A percentile compares a stretch with the other conserved stretches of the same genome.
phyloP scores from a whole-genome alignment of 2,113 vertebrate genomes.

The Pangasianodon gigas region DNA sequence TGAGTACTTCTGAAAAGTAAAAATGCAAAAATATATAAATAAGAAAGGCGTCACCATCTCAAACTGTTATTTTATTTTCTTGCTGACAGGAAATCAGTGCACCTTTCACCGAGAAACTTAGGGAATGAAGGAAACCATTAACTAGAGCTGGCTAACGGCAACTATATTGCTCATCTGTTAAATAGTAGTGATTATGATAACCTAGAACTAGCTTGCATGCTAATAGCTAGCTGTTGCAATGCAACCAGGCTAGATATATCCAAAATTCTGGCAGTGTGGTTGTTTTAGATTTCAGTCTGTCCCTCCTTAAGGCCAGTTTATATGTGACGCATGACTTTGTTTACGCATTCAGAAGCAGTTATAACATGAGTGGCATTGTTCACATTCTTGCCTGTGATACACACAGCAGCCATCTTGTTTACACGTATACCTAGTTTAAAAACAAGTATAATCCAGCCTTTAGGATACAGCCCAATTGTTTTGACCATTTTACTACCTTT shows the following conservation, averaged over 20 bases:
- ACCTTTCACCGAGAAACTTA: not conserved
- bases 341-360: not conserved
- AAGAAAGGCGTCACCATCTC: not conserved
- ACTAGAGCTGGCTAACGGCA: not conserved
- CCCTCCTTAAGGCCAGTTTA: not conserved
- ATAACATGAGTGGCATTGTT: not conserved
- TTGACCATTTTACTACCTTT: not conserved
- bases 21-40: not conserved
- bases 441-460: not conserved
- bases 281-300: not conserved
- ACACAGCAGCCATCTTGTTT: not conserved
- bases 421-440: not conserved
- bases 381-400: not conserved
- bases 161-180: not conserved
- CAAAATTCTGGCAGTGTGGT: not conserved
- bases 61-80: not conserved
- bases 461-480: not conserved
- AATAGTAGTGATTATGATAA: not conserved
- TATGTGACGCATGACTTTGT: not conserved
- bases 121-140: not conserved
- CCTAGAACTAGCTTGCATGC: not conserved
- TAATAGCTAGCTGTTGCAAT: not conserved
- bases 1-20: not conserved
- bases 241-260: not conserved
- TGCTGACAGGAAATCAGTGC: not conserved